Percentiles rank a stretch among this genome's conserved stretches.
Evolutionary conservation across 2,797 vertebrate genomes (phyloP).

Genomic region (Pagetopsis macropterus): DNA sequence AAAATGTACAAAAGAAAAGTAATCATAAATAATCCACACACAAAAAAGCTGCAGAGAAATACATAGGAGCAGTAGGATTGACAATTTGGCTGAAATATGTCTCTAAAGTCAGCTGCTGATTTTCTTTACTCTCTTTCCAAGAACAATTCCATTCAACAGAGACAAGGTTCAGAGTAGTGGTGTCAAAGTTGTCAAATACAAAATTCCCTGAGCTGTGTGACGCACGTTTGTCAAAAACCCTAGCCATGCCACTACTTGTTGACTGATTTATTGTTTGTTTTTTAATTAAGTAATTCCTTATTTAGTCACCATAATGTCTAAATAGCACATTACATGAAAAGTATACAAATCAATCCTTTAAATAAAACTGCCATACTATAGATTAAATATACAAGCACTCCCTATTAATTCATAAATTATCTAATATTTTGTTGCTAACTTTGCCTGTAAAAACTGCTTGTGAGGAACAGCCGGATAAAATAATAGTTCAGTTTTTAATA

Average conservation of each 20-base stretch:
- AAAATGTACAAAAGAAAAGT: slow-evolving; percentile 33
- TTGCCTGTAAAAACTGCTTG: neutral
- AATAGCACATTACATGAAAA: neutral
- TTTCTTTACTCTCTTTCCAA: slow-evolving; percentile 61
- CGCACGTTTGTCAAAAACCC: slow-evolving; percentile 12
- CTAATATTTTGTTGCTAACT: neutral
- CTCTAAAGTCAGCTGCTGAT: slow-evolving; percentile 54
- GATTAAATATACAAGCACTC: neutral
- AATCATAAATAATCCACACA: no score
- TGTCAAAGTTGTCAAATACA: slow-evolving; percentile 49
- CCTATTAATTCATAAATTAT: neutral
- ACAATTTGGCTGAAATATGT: slow-evolving; percentile 44
- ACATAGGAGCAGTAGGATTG: slow-evolving; percentile 15
- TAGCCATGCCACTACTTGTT: neutral
- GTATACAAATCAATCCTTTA: neutral
- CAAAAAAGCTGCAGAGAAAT: no score
- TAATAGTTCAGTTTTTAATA: neutral
- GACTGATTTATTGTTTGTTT: neutral
- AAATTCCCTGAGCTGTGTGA: slow-evolving; percentile 35
- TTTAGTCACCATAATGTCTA: neutral
- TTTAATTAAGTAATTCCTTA: neutral
- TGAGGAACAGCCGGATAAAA: neutral
- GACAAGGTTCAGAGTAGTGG: slow-evolving; percentile 46
- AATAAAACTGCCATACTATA: neutral
- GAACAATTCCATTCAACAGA: slow-evolving; percentile 33